Conservation (phyloP, 2,113 vertebrate genomes). For the Hiodon alosoides region DNA sequence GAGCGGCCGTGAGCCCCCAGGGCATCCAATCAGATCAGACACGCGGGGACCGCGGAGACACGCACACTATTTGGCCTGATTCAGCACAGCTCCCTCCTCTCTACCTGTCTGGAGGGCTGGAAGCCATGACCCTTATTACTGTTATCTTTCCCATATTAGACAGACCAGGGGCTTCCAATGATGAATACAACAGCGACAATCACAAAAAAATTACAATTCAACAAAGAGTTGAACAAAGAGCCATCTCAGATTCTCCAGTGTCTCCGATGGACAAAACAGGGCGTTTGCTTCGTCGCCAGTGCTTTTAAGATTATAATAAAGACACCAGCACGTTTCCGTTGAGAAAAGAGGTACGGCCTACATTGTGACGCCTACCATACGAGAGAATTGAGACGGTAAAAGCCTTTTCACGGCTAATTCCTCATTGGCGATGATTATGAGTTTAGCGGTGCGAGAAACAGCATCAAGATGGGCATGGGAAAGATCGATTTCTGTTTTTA, state of each 20-base stretch:
- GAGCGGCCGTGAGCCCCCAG: slow-evolving; percentile 22
- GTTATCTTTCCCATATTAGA: too few species aligned
- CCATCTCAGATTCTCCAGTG: not conserved
- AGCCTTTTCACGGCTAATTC: slow-evolving; percentile 44
- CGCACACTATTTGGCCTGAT: too few species aligned
- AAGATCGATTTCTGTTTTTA: slow-evolving; percentile 66
- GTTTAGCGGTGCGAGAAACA: slow-evolving; percentile 47
- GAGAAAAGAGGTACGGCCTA: too few species aligned
- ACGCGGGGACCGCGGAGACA: slow-evolving; percentile 5
- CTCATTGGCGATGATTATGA: slow-evolving; percentile 55
- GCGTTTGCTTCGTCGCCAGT: too few species aligned
- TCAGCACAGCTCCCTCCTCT: too few species aligned
- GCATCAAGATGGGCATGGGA: slow-evolving; percentile 53
- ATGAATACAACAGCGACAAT: not conserved
- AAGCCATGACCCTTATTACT: too few species aligned
- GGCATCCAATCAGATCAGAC: slow-evolving; percentile 9
- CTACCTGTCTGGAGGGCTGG: too few species aligned
- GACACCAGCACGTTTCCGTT: too few species aligned
- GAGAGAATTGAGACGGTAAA: slow-evolving; percentile 26
- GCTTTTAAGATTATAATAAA: too few species aligned
- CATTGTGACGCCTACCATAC: not conserved
- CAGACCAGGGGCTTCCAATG: not conserved
- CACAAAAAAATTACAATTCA: too few species aligned
- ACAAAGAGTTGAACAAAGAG: too few species aligned
- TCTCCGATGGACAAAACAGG: too few species aligned